Evolutionary conservation across 2,797 vertebrate species (phyloP), one percentile per base, ranked within the genome.

Genomic region (Alca torda): DNA sequence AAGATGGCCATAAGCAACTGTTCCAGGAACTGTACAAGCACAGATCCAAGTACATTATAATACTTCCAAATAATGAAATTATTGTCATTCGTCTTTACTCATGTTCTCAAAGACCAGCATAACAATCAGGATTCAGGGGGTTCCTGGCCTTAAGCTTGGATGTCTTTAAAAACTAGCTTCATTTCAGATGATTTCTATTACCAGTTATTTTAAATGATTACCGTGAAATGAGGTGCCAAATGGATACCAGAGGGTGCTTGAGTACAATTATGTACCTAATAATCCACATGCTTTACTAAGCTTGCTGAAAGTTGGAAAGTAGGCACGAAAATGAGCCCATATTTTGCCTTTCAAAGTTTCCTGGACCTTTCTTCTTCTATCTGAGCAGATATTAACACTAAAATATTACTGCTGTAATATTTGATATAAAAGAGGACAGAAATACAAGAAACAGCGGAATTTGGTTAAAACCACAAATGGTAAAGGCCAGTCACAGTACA

Each of bases 171-270:
- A 89, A 72, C 31, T 51, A 75, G 11, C 18, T 83, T 85, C 2
- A 25, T 75, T 96, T 94, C 84, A 96, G 80, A 81, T 96, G 81
- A 94, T 89, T 95, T 84, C 84, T 84, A 65, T 95, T 96, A 79
- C 68, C 33, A 85, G 72, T 61, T 90, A 94, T 95, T 96, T 93
- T 48, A 92, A 95, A 74, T 72, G 0, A 87, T 94, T 95, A 81
- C 79, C 26, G 7, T 43, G 24, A 87, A 93, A 95, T 69, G 57
- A 96, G 73, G 84, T 95, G 94, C 51, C 65, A 92, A 87, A 90
- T 78, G 90, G 69, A 92, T 95, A 85, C 82, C 90, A 87, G 78
- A 90, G 83, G 87, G 82, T 86, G 39, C 48, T 87, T 81, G 61
- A 87, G 61, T 78, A 75, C 45, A 89, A 89, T 85, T 84, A 80